These are phyloP conservation scores for Pan troglodytes DNA, from an alignment of 2,113 vertebrate genomes.

Conservation along the genomic window NHGRI_mPanTro3-v2.1_pri NC_086015.1:77229501-77230000, in stretches of 20 bases:
- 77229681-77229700: background rate
- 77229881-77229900: background rate
- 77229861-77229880: background rate
- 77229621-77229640: background rate
- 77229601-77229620: background rate
- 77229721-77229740: background rate
- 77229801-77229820: rapidly evolving
- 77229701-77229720: too few species aligned
- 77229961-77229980: background rate
- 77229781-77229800: background rate
- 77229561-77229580: background rate
- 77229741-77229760: background rate
- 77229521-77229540: background rate
- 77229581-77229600: background rate
- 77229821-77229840: background rate
- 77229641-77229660: background rate
- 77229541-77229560: background rate
- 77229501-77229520: background rate
- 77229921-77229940: background rate
- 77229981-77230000: background rate
- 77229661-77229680: background rate
- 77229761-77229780: background rate
- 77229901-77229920: background rate
- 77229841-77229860: background rate
- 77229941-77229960: background rate